A percentile compares a stretch with the other conserved stretches of the same genome.
phyloP scores from a whole-genome alignment of 2,797 vertebrate genomes.

The Chloroceryle amazona region DNA sequence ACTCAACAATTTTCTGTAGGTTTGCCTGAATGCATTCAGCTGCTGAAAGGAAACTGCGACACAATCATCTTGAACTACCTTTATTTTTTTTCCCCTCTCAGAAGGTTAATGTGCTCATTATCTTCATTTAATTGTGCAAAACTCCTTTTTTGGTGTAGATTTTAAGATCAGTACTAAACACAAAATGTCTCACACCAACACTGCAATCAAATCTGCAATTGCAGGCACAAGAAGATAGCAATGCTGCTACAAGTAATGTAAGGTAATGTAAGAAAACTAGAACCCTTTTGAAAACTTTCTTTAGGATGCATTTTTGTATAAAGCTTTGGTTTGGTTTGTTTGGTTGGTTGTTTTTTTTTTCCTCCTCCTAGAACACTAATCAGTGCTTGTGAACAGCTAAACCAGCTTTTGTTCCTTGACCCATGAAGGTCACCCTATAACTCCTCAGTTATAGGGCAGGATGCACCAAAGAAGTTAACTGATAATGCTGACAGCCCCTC shows the following conservation, averaged over 20 bases:
- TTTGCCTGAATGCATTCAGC: neutral
- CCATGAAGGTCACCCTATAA: neutral
- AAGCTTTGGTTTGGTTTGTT: neutral
- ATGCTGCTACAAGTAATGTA: neutral
- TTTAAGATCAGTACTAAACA: neutral
- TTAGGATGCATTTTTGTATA: neutral
- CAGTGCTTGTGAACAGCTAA: neutral
- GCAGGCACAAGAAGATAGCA: neutral
- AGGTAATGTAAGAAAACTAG: neutral
- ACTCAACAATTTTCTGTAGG: neutral
- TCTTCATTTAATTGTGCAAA: neutral
- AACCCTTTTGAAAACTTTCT: neutral
- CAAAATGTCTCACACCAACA: neutral
- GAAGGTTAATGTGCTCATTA: neutral
- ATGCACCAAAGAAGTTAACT: neutral
- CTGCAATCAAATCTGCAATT: neutral
- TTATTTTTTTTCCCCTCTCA: neutral
- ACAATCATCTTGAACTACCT: neutral
- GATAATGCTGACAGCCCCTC: neutral
- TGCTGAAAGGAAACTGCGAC: neutral
- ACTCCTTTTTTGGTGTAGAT: neutral
- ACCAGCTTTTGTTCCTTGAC: neutral
- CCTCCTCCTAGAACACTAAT: neutral
- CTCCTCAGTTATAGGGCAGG: neutral
- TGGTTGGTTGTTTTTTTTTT: neutral